Conservation (phyloP, 2,113 vertebrate species). For the Myxocyprinus asiaticus region DNA sequence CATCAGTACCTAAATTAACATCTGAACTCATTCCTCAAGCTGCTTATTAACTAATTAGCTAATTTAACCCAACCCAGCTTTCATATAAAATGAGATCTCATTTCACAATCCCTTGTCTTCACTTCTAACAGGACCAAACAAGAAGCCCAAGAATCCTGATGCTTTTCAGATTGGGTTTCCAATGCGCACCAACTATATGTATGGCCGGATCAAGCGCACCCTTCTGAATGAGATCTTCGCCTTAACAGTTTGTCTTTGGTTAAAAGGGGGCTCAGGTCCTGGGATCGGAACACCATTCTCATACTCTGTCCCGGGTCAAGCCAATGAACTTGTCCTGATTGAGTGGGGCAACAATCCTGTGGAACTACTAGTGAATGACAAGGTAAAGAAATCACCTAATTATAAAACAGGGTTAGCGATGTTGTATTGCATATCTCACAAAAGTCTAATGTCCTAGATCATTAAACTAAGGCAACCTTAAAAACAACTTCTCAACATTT, state of each 20-base stretch:
- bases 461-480: no score
- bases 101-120: neutral
- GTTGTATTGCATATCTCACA: slow-evolving; percentile 9
- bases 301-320: slow-evolving; percentile 76
- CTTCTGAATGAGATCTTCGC: slow-evolving; percentile 73
- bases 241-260: slow-evolving; percentile 74
- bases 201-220: slow-evolving; percentile 67
- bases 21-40: no score
- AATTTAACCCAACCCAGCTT: no score
- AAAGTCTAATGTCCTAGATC: neutral
- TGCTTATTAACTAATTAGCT: no score
- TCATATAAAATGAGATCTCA: neutral
- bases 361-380: slow-evolving; percentile 78
- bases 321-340: slow-evolving; percentile 79
- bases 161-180: slow-evolving; percentile 77
- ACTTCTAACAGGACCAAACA: slow-evolving; percentile 55
- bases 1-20: no score
- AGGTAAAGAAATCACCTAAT: slow-evolving; percentile 64
- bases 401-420: neutral
- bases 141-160: slow-evolving; percentile 66
- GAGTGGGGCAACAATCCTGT: slow-evolving; percentile 79
- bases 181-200: slow-evolving; percentile 79
- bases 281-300: slow-evolving; percentile 79
- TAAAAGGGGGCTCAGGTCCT: slow-evolving; percentile 67
- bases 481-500: no score